Base-by-base conservation (phyloP, 2,113 vertebrate species). In the Petroica traversi region DNA sequence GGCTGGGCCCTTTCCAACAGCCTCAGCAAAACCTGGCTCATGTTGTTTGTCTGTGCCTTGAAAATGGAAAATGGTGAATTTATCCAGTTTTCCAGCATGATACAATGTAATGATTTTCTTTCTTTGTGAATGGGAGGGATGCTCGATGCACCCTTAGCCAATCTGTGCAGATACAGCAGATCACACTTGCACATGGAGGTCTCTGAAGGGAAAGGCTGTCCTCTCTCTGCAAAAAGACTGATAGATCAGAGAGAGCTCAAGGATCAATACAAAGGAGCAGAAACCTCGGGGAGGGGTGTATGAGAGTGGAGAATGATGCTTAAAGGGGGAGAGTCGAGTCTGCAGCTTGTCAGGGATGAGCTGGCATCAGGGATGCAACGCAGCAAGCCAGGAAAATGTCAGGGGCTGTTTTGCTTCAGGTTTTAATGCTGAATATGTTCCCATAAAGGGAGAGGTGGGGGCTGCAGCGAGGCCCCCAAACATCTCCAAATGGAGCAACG, bases 241-340 rank as follows among this genome's bases (percentile, higher is more conserved):
- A 88, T 34, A 51, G 79, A 94, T 86, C 5, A 1, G 33, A 74
- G 86, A 28, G 43, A 67, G 91, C 73, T 77, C 1, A 1, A 61
- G 64, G 93, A 96, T 95, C 89, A 38, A 89, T 93, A 88, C 4
- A 26, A 79, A 88, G 63, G 79, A 94, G 88, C 54, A 80, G 78
- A 62, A 92, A n/a, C 61, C 31, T 95, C 6, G 0, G 73, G 61
- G 76, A 78, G 41, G 75, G 81, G 38, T 54, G 86, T 25, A 14
- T 1, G 16, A 43, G 76, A 58, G 52, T 16, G 40, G 48, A 71
- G 85, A 86, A 63, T 4, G 68, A 81, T 91, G 63, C 46, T 80
- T 23, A 36, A 54, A 85, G 22, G 59, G 69, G 73, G 71, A 48
- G 84, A 85, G 57, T 54, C 62, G 81, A 75, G 78, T 19, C 88